Evolutionary conservation across 2,113 vertebrate species (phyloP).

Genomic region (Sinocyclocheilus maitianheensis): DNA sequence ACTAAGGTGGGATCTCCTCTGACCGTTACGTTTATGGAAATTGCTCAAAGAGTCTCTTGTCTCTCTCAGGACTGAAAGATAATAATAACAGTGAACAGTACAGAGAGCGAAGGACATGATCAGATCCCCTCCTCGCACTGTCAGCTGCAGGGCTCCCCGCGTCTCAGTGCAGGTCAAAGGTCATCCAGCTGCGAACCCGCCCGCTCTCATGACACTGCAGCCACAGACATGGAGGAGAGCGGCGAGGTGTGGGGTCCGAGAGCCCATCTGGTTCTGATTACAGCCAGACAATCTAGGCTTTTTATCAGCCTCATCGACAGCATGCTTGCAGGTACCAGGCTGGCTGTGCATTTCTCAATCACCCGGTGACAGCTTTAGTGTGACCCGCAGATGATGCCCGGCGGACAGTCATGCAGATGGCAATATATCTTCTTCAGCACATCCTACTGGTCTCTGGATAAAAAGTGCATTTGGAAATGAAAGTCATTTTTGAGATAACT

Average conservation of each 20-base stretch:
- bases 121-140: slow-evolving; percentile 44
- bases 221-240: slow-evolving; percentile 71
- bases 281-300: slow-evolving; percentile 72
- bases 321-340: slow-evolving; percentile 47
- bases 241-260: slow-evolving; percentile 72
- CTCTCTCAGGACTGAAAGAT: slow-evolving; percentile 12
- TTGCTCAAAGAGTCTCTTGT: neutral
- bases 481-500: no score
- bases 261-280: slow-evolving; percentile 81
- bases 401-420: no score
- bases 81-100: slow-evolving; percentile 56
- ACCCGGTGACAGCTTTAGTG: slow-evolving; percentile 48
- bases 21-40: slow-evolving; percentile 84
- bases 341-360: slow-evolving; percentile 42
- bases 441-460: neutral
- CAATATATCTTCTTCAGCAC: neutral
- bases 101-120: neutral
- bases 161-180: slow-evolving; percentile 69
- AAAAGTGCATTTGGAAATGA: neutral
- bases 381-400: no score
- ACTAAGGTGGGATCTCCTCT: slow-evolving; percentile 86
- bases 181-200: slow-evolving; percentile 77
- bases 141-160: slow-evolving; percentile 69
- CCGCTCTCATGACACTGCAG: slow-evolving; percentile 65
- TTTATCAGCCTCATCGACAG: slow-evolving; percentile 73